Conservation (phyloP, 2,888 invertebrate species). For the Gasteruption jaculator region DNA sequence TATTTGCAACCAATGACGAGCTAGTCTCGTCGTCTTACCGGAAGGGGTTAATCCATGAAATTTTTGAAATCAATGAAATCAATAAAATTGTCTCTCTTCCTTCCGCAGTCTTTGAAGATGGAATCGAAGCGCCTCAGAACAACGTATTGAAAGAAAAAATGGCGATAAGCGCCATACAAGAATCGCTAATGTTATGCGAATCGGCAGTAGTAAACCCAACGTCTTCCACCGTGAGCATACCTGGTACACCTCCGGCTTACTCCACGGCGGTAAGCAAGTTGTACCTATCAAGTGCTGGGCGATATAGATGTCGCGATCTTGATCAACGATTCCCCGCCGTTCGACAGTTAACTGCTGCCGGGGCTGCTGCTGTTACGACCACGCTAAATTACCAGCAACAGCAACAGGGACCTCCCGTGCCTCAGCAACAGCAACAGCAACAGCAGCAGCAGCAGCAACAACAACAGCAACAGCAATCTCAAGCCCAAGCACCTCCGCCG, state of each 20-base stretch:
- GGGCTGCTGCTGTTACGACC: slow-evolving; percentile 46
- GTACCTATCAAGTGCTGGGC: too few relatives aligned
- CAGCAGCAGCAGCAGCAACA: slow-evolving; percentile 55
- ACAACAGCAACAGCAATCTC: slow-evolving; percentile 71
- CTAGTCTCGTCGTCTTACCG: too few relatives aligned
- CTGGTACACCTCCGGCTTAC: slow-evolving; percentile 63
- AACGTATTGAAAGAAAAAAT: slow-evolving; percentile 65
- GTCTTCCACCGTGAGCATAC: slow-evolving; percentile 55
- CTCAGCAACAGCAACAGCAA: slow-evolving; percentile 45
- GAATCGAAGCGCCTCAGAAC: slow-evolving; percentile 47
- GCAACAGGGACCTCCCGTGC: slow-evolving; percentile 52
- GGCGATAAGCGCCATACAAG: slow-evolving; percentile 82
- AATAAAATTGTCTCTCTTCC: too few relatives aligned
- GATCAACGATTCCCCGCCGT: too few relatives aligned
- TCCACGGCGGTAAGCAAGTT: slow-evolving; percentile 59
- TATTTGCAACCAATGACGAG: too few relatives aligned
- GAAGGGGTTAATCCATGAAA: too few relatives aligned
- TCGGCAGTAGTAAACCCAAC: slow-evolving; percentile 63
- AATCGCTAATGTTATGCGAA: slow-evolving; percentile 85
- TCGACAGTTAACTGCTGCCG: too few relatives aligned
- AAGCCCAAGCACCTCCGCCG: too few relatives aligned
- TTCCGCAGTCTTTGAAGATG: too few relatives aligned
- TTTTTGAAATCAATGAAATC: too few relatives aligned
- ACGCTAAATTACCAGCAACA: slow-evolving; percentile 49
- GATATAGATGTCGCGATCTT: too few relatives aligned